These are phyloP conservation scores for Dryoscopus gambensis DNA, from an alignment of 2,113 vertebrate genomes.

Conservation along the genomic window DNA sequence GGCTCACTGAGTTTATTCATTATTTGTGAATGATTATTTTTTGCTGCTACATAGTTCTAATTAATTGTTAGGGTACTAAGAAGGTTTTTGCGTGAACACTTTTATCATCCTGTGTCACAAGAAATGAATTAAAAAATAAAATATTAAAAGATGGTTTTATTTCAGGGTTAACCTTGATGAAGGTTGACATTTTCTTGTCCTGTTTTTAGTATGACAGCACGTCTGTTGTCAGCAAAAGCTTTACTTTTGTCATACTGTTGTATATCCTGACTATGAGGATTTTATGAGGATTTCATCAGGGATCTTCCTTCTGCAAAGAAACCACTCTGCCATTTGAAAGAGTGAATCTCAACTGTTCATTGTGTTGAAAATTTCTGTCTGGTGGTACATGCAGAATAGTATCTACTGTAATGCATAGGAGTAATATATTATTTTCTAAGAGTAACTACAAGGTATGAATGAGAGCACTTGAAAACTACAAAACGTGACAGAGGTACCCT, in stretches of 20 bases:
- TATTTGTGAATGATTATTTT: neutral
- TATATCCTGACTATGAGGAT: neutral
- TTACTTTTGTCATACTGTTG: neutral
- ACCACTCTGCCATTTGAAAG: neutral
- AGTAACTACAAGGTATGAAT: neutral
- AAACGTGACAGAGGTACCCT: neutral
- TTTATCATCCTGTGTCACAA: neutral
- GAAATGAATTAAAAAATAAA: constrained; percentile 13
- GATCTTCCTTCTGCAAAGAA: neutral
- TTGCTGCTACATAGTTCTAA: neutral
- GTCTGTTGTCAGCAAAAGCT: neutral
- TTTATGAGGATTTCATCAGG: neutral
- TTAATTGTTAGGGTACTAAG: neutral
- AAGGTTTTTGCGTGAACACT: neutral
- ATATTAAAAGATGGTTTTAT: neutral
- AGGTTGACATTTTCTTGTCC: neutral
- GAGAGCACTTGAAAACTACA: neutral
- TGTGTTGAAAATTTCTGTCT: neutral
- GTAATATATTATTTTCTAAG: neutral
- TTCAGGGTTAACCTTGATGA: neutral
- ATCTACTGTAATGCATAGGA: neutral
- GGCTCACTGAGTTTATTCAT: neutral
- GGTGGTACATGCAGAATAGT: neutral
- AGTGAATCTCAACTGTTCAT: neutral
- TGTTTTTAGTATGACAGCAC: neutral